These are phyloP conservation scores for Naso thynnoides DNA, from an alignment of 2,797 vertebrate genomes.

Conservation along the genomic window DNA sequence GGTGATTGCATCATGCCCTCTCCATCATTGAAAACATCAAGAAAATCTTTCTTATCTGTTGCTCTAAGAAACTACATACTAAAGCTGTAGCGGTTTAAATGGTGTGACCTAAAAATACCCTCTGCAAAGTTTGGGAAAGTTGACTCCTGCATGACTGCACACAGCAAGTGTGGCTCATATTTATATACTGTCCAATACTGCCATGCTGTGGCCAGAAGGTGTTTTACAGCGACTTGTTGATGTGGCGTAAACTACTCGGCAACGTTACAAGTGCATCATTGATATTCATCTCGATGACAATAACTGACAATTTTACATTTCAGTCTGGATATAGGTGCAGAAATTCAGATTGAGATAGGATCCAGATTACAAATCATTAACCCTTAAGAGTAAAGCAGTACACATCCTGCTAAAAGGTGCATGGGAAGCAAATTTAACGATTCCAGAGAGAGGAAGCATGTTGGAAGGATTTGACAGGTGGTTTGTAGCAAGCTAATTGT, in stretches of 20 bases:
- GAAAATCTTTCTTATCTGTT: constrained; percentile 5
- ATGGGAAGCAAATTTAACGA: background rate
- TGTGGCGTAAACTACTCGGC: background rate
- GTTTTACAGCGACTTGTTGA: constrained; percentile 32
- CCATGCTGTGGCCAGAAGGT: constrained; percentile 70
- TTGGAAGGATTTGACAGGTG: constrained; percentile 15
- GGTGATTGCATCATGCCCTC: constrained; percentile 1
- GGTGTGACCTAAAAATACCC: constrained; percentile 1
- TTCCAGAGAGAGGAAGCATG: background rate
- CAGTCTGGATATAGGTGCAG: background rate
- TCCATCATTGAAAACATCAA: background rate
- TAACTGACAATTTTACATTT: background rate
- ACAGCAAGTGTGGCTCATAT: background rate
- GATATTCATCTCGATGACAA: background rate
- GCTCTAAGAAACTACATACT: constrained; percentile 1
- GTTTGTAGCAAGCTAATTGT: constrained; percentile 34
- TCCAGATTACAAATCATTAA: background rate
- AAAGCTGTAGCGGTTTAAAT: background rate
- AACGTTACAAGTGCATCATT: background rate
- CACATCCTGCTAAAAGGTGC: background rate
- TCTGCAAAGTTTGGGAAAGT: background rate
- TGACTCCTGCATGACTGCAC: constrained; percentile 4
- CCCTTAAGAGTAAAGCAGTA: background rate
- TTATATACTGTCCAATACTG: constrained; percentile 64
- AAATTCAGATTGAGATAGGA: background rate